A percentile compares a stretch with the other conserved stretches of the same genome.
Evolutionary conservation across 2,888 invertebrate species (phyloP).

Genomic region (Ophion slaviceki): DNA sequence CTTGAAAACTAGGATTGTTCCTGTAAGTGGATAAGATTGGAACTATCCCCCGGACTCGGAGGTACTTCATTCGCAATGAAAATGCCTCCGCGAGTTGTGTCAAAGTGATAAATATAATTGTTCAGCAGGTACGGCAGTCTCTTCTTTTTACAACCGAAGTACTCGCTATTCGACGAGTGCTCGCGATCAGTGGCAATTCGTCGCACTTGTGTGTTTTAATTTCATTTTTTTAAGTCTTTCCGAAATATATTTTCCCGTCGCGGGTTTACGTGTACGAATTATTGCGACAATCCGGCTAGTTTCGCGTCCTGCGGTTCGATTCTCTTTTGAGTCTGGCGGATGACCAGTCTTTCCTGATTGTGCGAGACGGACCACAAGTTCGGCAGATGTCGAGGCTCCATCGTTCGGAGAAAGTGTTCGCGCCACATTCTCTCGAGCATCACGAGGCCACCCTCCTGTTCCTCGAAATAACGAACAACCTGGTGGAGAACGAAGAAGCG

Average conservation of each 20-base stretch:
- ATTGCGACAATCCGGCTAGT: conserved; percentile 75
- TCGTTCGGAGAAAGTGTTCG: conserved; percentile 89
- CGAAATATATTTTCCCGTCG: neutral
- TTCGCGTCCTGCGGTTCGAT: conserved; percentile 80
- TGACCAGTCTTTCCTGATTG: conserved; percentile 86
- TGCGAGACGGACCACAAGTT: conserved; percentile 91
- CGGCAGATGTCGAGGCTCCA: conserved; percentile 90
- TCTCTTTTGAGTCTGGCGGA: conserved; percentile 79
- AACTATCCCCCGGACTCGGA: too few relatives aligned
- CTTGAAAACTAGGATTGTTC: neutral
- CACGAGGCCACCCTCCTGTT: conserved; percentile 86
- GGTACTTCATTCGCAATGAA: neutral
- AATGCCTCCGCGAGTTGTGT: conserved; percentile 5
- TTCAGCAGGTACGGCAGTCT: conserved; percentile 70
- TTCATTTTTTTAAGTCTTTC: conserved; percentile 1
- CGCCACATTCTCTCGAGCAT: conserved; percentile 90
- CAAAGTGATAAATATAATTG: conserved; percentile 68
- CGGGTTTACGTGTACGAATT: neutral
- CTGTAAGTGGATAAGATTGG: too few relatives aligned
- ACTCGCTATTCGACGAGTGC: conserved; percentile 80
- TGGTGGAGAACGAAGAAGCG: conserved; percentile 73
- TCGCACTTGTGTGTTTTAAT: conserved; percentile 39
- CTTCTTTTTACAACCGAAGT: conserved; percentile 70
- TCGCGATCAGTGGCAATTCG: conserved; percentile 7
- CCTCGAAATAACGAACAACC: conserved; percentile 86